These are phyloP conservation scores for Hippocampus zosterae DNA, from an alignment of 2,113 vertebrate genomes.

Conservation along the genomic window DNA sequence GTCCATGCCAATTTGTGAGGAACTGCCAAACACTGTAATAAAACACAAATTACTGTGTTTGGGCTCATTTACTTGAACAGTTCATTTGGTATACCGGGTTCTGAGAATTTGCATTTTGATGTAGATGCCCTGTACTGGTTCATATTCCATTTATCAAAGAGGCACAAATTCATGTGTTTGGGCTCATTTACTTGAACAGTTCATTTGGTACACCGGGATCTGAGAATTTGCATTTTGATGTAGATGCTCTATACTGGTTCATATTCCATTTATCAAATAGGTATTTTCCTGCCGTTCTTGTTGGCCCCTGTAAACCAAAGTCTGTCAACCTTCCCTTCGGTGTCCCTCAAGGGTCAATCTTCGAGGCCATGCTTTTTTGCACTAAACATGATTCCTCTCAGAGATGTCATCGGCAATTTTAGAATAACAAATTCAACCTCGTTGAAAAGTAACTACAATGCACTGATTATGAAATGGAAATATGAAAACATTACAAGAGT, in stretches of 20 bases:
- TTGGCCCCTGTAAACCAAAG: neutral
- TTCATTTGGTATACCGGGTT: neutral
- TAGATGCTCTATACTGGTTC: too few species aligned
- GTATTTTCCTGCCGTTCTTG: neutral
- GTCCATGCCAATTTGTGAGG: neutral
- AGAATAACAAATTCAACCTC: too few species aligned
- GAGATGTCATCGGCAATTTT: too few species aligned
- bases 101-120: too few species aligned
- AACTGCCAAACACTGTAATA: neutral
- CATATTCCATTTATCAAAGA: too few species aligned
- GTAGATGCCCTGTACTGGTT: too few species aligned
- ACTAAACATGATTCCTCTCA: neutral
- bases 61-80: neutral
- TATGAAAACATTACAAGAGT: too few species aligned
- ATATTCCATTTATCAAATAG: neutral
- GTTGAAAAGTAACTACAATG: too few species aligned
- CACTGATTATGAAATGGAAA: too few species aligned
- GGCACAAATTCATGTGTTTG: neutral
- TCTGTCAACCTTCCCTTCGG: neutral
- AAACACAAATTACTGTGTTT: neutral
- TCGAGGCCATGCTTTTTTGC: neutral
- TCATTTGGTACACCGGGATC: neutral
- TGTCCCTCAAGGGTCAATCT: neutral
- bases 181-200: neutral
- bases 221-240: too few species aligned